Percentiles rank a stretch among this genome's conserved stretches.
These are phyloP conservation scores for Champsocephalus gunnari DNA, from an alignment of 2,797 vertebrate genomes.

Conservation along the genomic window DNA sequence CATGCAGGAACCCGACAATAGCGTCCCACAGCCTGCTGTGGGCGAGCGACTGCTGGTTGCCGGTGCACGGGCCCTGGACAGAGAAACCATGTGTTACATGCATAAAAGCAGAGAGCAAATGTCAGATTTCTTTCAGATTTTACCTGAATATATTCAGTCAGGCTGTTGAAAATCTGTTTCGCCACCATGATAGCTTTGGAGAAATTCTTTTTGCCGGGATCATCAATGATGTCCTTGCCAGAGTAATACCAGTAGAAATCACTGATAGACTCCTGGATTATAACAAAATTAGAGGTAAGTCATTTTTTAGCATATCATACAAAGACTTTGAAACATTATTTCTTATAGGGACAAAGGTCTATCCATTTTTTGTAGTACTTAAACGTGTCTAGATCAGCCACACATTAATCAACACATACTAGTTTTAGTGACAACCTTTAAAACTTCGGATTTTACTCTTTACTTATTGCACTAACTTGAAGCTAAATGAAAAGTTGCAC, in stretches of 20 bases:
- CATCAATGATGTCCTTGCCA: conserved; percentile 95
- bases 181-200: conserved; percentile 98
- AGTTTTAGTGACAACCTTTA: not conserved
- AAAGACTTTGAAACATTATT: not conserved
- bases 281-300: not conserved
- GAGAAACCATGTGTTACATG: conserved; percentile 31
- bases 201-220: conserved; percentile 96
- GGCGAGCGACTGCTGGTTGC: conserved; percentile 97
- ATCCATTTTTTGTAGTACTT: conserved; percentile 2
- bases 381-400: not conserved
- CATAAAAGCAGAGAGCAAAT: not conserved
- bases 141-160: conserved; percentile 98
- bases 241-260: conserved; percentile 99
- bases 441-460: conserved; percentile 4
- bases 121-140: not conserved
- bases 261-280: conserved; percentile 93
- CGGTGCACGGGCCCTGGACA: conserved; percentile 91
- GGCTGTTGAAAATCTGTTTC: conserved; percentile 96
- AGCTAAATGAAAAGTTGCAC: conserved; percentile 67
- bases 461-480: not conserved
- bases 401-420: not conserved
- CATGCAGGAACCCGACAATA: conserved; percentile 96
- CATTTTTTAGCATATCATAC: not conserved
- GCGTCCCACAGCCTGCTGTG: conserved; percentile 98
- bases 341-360: not conserved